Evolutionary conservation across 2,888 invertebrate species (phyloP).

Genomic region (Monoplex corrugatus): DNA sequence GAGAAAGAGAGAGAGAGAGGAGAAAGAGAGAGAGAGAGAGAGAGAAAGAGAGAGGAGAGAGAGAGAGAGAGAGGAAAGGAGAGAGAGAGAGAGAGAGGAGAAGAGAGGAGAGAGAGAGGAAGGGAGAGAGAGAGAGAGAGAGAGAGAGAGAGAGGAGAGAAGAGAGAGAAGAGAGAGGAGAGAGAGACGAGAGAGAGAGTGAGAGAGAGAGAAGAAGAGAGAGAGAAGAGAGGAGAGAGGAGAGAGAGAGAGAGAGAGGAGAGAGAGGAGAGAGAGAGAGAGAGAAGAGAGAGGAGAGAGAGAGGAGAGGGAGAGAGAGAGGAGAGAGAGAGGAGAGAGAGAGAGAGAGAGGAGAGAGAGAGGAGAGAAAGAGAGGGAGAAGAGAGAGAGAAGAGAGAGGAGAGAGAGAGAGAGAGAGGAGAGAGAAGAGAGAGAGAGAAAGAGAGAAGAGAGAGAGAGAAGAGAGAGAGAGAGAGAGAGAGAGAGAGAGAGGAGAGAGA

Average conservation of each 20-base stretch:
- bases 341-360: slow-evolving; percentile 14
- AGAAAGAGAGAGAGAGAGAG: neutral
- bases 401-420: neutral
- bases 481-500: no score
- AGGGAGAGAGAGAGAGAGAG: slow-evolving; percentile 24
- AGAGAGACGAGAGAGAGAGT: neutral
- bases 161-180: neutral
- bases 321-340: neutral
- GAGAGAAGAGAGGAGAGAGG: neutral
- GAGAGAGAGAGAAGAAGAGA: slow-evolving; percentile 47
- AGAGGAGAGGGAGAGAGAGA: slow-evolving; percentile 31
- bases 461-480: no score
- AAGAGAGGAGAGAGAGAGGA: neutral
- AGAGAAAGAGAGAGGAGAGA: neutral
- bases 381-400: neutral
- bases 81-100: neutral
- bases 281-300: slow-evolving; percentile 26
- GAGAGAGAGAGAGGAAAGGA: neutral
- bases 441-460: neutral
- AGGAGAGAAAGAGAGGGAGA: slow-evolving; percentile 12
- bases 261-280: neutral
- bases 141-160: neutral
- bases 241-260: no score
- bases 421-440: slow-evolving; percentile 42
- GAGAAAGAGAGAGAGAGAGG: neutral